Evolutionary conservation across 2,797 vertebrate genomes (phyloP).

Genomic region (Pangasius sanitwongsei): DNA sequence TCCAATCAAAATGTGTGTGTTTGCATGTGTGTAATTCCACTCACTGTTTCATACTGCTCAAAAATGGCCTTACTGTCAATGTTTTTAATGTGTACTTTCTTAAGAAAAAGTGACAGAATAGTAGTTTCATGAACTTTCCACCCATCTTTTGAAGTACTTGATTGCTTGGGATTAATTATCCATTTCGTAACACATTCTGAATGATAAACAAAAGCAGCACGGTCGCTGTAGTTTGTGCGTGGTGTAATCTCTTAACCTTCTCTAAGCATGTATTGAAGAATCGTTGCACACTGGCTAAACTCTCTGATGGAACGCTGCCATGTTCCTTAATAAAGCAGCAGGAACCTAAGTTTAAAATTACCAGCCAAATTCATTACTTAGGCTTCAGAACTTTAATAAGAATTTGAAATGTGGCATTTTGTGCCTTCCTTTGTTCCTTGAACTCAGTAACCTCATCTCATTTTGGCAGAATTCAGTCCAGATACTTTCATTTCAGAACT

Average conservation of each 20-base stretch:
- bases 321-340: constrained; percentile 31
- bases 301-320: constrained; percentile 18
- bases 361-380: constrained; percentile 25
- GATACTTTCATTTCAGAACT: neutral
- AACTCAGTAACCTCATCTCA: neutral
- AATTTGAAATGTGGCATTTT: neutral
- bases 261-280: constrained; percentile 1
- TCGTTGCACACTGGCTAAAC: constrained; percentile 27
- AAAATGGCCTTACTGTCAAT: neutral
- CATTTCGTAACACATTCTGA: neutral
- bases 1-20: neutral
- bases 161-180: constrained; percentile 15
- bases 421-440: constrained; percentile 2
- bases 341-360: constrained; percentile 19
- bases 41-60: neutral
- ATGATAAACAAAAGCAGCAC: neutral
- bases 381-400: constrained; percentile 21
- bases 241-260: neutral
- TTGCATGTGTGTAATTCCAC: neutral
- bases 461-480: neutral
- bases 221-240: neutral
- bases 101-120: neutral
- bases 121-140: neutral
- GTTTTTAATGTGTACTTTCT: neutral
- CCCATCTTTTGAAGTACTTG: neutral